These are phyloP conservation scores for Orthochromis indermauri DNA, from an alignment of 2,113 vertebrate species.

Conservation along the genomic window DNA sequence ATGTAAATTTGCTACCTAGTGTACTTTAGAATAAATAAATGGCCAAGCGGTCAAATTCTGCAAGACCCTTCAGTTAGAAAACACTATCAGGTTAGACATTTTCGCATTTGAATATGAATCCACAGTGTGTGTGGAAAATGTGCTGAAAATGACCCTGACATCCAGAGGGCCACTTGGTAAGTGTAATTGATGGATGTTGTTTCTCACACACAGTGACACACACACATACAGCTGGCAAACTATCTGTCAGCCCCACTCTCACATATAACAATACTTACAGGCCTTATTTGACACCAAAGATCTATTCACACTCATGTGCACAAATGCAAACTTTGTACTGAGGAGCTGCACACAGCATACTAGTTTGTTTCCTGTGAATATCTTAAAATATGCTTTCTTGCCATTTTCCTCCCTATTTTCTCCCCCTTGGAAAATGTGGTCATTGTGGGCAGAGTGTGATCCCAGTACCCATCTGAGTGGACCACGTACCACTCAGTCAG, in stretches of 20 bases:
- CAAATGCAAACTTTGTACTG: not conserved
- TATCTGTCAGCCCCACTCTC: not conserved
- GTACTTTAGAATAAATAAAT: not conserved
- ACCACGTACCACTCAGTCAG: not conserved
- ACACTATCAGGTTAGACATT: not conserved
- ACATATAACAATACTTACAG: not conserved
- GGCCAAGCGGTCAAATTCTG: not conserved
- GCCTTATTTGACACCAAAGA: not conserved
- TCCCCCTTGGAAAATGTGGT: not conserved
- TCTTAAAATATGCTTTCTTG: not conserved
- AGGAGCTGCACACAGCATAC: not conserved
- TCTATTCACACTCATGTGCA: not conserved
- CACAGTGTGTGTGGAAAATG: not conserved
- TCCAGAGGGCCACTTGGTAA: not conserved
- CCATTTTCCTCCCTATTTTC: not conserved
- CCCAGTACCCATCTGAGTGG: not conserved
- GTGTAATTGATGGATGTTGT: slow-evolving; percentile 39
- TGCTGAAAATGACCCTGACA: slow-evolving; percentile 1
- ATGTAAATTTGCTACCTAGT: not conserved
- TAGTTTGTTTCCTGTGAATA: not conserved
- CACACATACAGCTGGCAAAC: not conserved
- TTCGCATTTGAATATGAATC: not conserved
- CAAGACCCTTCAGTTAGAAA: not conserved
- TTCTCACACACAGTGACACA: not conserved
- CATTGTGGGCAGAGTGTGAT: not conserved